phyloP scores from a whole-genome alignment of 1,140 invertebrate genomes.

The Batillaria attramentaria region DNA sequence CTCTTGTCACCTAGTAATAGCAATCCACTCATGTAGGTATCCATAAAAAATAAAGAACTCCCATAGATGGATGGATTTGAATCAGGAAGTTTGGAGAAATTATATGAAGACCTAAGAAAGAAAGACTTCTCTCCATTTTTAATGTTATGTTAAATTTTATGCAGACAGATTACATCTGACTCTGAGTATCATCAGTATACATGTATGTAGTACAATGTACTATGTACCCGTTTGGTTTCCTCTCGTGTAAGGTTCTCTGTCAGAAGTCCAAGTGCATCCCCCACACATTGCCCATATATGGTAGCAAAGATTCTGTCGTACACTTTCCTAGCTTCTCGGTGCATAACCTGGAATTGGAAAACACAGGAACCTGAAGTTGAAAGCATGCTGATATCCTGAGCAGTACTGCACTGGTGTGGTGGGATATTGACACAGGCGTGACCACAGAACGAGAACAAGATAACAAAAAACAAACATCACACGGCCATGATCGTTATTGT shows the following conservation, averaged over 20 bases:
- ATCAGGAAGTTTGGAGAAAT: too few relatives aligned
- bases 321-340: conserved; percentile 28
- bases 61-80: too few relatives aligned
- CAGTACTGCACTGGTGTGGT: not conserved
- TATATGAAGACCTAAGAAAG: too few relatives aligned
- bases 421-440: too few relatives aligned
- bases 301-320: conserved; percentile 51
- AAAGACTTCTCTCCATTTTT: too few relatives aligned
- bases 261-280: conserved; percentile 60
- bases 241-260: conserved; percentile 57
- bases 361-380: not conserved
- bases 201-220: not conserved
- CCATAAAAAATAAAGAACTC: too few relatives aligned
- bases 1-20: too few relatives aligned
- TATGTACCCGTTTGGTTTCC: conserved; percentile 50
- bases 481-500: not conserved
- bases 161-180: too few relatives aligned
- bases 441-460: not conserved
- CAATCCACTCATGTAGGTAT: too few relatives aligned
- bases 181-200: too few relatives aligned
- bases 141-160: too few relatives aligned
- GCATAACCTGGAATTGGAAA: conserved; percentile 33
- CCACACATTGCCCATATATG: conserved; percentile 60
- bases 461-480: not conserved
- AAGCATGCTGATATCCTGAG: not conserved